phyloP scores from a whole-genome alignment of 2,113 vertebrate species.

The Pipa parva region DNA sequence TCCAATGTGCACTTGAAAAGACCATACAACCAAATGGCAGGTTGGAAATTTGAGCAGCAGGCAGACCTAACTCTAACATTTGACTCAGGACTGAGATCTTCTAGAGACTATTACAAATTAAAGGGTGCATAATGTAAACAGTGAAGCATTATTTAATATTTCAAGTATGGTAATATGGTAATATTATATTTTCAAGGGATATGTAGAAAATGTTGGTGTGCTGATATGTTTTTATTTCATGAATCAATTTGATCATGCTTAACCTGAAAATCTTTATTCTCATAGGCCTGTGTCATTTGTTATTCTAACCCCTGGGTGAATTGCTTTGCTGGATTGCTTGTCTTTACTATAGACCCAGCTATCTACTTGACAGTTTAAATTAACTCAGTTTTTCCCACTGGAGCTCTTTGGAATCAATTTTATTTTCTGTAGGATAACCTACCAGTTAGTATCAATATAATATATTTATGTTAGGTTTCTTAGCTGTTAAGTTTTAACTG shows the following conservation, averaged over 20 bases:
- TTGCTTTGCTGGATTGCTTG: conserved; percentile 10
- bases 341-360: conserved; percentile 11
- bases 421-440: neutral
- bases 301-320: conserved; percentile 23
- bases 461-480: neutral
- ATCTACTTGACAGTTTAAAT: conserved; percentile 14
- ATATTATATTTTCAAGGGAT: too few relatives aligned
- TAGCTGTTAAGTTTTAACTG: conserved; percentile 1
- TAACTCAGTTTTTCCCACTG: conserved; percentile 5
- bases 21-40: too few relatives aligned
- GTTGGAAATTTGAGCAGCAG: too few relatives aligned
- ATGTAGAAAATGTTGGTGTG: too few relatives aligned
- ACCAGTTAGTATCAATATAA: conserved; percentile 5
- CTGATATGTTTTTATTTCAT: too few relatives aligned
- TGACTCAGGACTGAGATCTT: too few relatives aligned
- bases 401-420: conserved; percentile 22
- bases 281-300: conserved; percentile 13
- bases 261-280: conserved; percentile 15
- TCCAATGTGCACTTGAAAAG: too few relatives aligned
- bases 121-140: too few relatives aligned
- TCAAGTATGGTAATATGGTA: too few relatives aligned
- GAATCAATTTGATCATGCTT: neutral
- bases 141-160: too few relatives aligned
- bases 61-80: too few relatives aligned
- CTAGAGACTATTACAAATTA: too few relatives aligned